These are phyloP conservation scores for Nerophis lumbriciformis DNA, from an alignment of 2,113 vertebrate genomes.

Conservation along the genomic window DNA sequence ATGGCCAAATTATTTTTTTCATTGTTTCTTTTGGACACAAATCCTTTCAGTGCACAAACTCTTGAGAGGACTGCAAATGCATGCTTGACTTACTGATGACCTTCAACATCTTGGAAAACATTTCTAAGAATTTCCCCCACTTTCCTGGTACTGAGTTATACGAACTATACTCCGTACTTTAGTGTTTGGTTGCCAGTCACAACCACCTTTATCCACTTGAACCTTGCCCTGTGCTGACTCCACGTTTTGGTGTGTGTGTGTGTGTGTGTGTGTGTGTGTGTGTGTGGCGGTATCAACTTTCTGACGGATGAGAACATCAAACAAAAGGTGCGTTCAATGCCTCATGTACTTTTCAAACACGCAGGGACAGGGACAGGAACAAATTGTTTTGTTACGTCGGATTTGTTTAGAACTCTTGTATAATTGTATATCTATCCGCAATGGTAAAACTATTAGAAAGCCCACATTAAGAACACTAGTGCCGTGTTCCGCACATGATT, in stretches of 20 bases:
- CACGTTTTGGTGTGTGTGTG: not conserved
- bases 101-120: slow-evolving; percentile 28
- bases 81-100: not conserved
- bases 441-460: no score
- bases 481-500: no score
- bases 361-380: not conserved
- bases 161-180: slow-evolving; percentile 34
- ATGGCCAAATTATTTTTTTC: no score
- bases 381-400: not conserved
- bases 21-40: no score
- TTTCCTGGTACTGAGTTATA: slow-evolving; percentile 19
- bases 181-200: slow-evolving; percentile 38
- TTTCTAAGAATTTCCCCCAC: slow-evolving; percentile 49
- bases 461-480: no score
- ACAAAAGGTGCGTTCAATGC: not conserved
- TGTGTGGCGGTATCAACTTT: not conserved
- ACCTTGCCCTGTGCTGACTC: slow-evolving; percentile 45
- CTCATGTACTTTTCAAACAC: not conserved
- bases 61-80: no score
- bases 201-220: slow-evolving; percentile 54
- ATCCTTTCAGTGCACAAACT: no score
- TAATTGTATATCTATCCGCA: not conserved
- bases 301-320: not conserved
- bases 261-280: not conserved
- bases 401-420: not conserved